Percentiles rank a stretch among this genome's conserved stretches.
These are phyloP conservation scores for Lipophrys pholis DNA, from an alignment of 2,113 vertebrate species.

Conservation along the genomic window DNA sequence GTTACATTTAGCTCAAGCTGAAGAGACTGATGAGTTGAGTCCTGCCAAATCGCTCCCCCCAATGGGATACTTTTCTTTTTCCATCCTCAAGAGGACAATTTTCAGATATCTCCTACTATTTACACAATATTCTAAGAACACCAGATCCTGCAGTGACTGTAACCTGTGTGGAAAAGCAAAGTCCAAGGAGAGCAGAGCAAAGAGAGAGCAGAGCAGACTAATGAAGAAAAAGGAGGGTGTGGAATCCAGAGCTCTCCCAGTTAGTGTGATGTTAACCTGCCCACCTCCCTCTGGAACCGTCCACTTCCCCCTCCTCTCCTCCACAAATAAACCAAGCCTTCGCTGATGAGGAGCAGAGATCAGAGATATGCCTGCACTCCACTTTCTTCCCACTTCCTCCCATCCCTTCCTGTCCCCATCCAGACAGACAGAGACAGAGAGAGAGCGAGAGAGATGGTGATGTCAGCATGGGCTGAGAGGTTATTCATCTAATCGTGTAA, in stretches of 20 bases:
- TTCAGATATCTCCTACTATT: conserved; percentile 10
- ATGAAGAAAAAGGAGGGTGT: neutral
- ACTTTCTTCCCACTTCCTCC: neutral
- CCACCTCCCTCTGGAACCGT: conserved; percentile 25
- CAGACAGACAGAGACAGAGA: neutral
- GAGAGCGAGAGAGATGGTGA: conserved; percentile 17
- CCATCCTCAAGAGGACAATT: conserved; percentile 19
- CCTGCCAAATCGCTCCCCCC: conserved; percentile 5
- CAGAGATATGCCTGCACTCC: conserved; percentile 11
- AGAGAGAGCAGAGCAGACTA: conserved; percentile 9
- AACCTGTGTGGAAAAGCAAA: conserved; percentile 17
- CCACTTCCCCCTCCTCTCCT: conserved; percentile 30
- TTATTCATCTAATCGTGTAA: conserved; percentile 69
- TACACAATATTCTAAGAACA: conserved; percentile 18
- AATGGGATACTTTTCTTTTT: conserved; percentile 20
- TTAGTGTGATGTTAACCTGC: conserved; percentile 67
- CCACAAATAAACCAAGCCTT: conserved; percentile 58
- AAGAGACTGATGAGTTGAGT: conserved; percentile 34
- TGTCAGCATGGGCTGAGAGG: conserved; percentile 54
- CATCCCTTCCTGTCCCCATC: conserved; percentile 37
- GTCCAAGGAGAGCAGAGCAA: neutral
- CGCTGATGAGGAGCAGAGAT: conserved; percentile 20
- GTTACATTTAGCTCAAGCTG: conserved; percentile 19
- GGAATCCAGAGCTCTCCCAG: conserved; percentile 45
- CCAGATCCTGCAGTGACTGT: conserved; percentile 33